These are phyloP conservation scores for Heliopora coerulea DNA, from an alignment of 92 coral and sea anemone genomes.

Conservation along the genomic window DNA sequence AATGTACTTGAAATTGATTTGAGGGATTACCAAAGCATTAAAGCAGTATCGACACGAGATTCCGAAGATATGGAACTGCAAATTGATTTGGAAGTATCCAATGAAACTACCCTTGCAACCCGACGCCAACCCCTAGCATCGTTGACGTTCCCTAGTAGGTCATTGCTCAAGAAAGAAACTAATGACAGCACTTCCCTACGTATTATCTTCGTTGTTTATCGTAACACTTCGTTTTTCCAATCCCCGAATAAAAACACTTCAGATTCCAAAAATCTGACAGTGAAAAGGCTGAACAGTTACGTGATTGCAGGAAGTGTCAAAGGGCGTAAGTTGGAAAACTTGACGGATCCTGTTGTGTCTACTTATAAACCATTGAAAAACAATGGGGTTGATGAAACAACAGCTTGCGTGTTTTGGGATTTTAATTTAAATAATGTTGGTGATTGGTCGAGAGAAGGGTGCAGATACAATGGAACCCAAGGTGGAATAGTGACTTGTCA, in stretches of 20 bases:
- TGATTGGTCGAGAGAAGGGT: conserved; percentile 44
- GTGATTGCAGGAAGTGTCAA: conserved; percentile 43
- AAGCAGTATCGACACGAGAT: neutral
- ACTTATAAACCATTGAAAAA: conserved; percentile 30
- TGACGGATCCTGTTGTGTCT: neutral
- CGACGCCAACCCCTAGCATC: conserved; percentile 46
- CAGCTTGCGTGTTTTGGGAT: conserved; percentile 56
- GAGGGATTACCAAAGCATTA: conserved; percentile 1
- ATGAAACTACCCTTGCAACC: neutral
- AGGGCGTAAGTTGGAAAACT: conserved; percentile 6
- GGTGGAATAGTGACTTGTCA: conserved; percentile 46
- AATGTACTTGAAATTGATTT: conserved; percentile 27
- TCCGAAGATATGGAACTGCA: too few relatives aligned
- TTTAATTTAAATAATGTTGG: conserved; percentile 29
- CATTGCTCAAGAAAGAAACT: conserved; percentile 47
- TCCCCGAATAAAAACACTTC: conserved; percentile 1
- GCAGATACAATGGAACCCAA: conserved; percentile 12
- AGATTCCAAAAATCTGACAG: neutral
- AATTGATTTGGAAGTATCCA: neutral
- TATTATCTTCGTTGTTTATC: conserved; percentile 68
- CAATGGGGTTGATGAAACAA: conserved; percentile 7
- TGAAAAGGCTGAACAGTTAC: conserved; percentile 24
- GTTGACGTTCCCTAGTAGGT: conserved; percentile 50
- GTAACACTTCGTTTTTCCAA: conserved; percentile 73
- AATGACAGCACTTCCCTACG: conserved; percentile 41